Percentiles rank a stretch among this genome's conserved stretches.
Conservation (phyloP, 2,888 invertebrate genomes). For the Ophion ellenae region DNA sequence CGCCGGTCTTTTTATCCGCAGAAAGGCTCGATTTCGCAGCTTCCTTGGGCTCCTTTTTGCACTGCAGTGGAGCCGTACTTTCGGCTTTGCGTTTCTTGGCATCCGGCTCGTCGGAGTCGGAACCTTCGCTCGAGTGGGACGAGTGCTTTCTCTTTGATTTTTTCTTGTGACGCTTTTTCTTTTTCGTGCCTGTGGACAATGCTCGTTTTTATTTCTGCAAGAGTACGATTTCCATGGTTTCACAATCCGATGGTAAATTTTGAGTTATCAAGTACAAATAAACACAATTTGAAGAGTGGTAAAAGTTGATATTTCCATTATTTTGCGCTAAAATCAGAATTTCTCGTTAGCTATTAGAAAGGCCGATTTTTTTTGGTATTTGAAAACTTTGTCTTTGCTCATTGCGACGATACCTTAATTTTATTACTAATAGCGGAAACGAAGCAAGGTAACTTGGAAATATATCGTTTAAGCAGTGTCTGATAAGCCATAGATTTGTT, state of each 20-base stretch:
- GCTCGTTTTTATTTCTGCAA: background rate
- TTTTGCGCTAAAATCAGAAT: background rate
- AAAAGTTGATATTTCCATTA: too few relatives aligned
- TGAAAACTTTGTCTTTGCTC: too few relatives aligned
- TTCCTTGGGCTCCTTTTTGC: constrained; percentile 55
- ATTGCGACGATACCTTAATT: too few relatives aligned
- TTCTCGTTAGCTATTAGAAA: too few relatives aligned
- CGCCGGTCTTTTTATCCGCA: constrained; percentile 70
- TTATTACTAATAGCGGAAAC: too few relatives aligned
- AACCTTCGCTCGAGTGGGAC: constrained; percentile 73
- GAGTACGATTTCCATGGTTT: background rate
- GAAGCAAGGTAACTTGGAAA: too few relatives aligned
- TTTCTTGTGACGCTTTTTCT: constrained; percentile 81
- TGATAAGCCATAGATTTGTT: too few relatives aligned
- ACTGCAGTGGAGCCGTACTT: constrained; percentile 28
- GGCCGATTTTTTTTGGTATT: too few relatives aligned
- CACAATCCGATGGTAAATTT: too few relatives aligned
- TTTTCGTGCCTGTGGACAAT: constrained; percentile 72
- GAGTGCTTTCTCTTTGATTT: constrained; percentile 79
- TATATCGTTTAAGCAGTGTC: too few relatives aligned
- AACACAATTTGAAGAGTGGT: too few relatives aligned
- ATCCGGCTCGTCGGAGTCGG: constrained; percentile 72
- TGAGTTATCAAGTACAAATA: too few relatives aligned
- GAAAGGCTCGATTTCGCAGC: constrained; percentile 32
- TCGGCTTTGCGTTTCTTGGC: constrained; percentile 69